phyloP scores from a whole-genome alignment of 2,113 vertebrate genomes.

The Natator depressus region DNA sequence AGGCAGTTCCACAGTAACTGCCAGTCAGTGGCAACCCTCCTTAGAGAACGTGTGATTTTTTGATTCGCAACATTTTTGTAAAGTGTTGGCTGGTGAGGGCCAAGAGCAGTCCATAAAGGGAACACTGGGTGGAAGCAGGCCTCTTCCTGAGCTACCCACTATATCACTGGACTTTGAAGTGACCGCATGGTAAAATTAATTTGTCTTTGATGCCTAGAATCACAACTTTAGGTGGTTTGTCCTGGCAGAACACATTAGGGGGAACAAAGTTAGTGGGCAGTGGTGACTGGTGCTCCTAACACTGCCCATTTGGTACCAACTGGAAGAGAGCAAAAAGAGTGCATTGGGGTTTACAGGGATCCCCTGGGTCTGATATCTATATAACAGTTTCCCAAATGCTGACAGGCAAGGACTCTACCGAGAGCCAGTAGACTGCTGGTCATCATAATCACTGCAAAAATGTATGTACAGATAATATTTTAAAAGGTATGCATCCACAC shows the following conservation, averaged over 20 bases:
- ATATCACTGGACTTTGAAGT: accelerated
- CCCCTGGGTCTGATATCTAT: too few relatives aligned
- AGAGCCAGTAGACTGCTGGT: too few relatives aligned
- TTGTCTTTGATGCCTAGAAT: not conserved
- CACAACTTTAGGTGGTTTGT: accelerated
- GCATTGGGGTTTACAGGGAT: too few relatives aligned
- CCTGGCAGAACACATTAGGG: not conserved
- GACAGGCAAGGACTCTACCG: too few relatives aligned
- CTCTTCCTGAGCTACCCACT: not conserved
- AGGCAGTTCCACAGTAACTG: not conserved
- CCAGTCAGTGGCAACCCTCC: not conserved
- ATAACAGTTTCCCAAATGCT: too few relatives aligned
- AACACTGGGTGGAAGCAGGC: not conserved
- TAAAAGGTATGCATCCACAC: too few relatives aligned
- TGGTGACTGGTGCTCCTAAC: accelerated
- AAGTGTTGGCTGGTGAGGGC: not conserved
- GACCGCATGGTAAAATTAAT: not conserved
- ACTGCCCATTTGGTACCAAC: not conserved
- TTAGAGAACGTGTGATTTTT: not conserved
- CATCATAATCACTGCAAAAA: too few relatives aligned
- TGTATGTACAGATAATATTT: too few relatives aligned
- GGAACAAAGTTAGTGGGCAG: not conserved
- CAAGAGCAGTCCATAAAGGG: not conserved
- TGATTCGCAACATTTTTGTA: not conserved
- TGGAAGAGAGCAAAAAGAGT: too few relatives aligned